A percentile compares a stretch with the other conserved stretches of the same genome.
phyloP scores from a whole-genome alignment of 92 coral and sea anemone species.

The Epizoanthus illoricatus region DNA sequence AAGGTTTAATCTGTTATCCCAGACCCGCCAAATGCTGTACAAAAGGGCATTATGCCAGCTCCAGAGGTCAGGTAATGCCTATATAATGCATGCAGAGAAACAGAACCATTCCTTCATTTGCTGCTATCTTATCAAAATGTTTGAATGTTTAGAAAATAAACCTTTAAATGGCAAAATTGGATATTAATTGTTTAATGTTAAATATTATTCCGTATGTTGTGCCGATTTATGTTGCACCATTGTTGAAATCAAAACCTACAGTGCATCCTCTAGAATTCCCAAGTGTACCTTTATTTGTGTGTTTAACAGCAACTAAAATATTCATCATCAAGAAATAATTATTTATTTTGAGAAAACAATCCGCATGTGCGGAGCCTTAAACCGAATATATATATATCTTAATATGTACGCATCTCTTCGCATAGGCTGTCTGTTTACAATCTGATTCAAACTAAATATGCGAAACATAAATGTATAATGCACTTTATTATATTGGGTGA shows the following conservation, averaged over 20 bases:
- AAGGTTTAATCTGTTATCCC: background rate
- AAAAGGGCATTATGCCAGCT: slow-evolving; percentile 7
- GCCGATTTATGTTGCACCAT: too few species aligned
- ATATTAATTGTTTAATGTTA: too few species aligned
- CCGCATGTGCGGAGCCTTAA: too few species aligned
- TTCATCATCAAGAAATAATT: too few species aligned
- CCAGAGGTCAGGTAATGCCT: background rate
- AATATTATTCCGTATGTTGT: too few species aligned
- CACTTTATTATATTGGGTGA: slow-evolving; percentile 19
- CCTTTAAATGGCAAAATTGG: too few species aligned
- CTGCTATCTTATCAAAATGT: background rate
- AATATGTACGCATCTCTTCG: background rate
- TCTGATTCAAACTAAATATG: background rate
- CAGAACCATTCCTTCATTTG: background rate
- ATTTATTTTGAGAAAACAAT: too few species aligned
- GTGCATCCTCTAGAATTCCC: too few species aligned
- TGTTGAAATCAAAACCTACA: too few species aligned
- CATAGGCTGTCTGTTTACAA: background rate
- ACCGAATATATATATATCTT: background rate
- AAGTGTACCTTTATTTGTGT: too few species aligned
- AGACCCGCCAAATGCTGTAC: background rate
- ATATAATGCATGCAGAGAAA: background rate
- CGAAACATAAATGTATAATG: slow-evolving; percentile 1
- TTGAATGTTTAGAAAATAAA: too few species aligned
- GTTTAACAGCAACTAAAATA: too few species aligned